A percentile compares a stretch with the other conserved stretches of the same genome.
Conservation (phyloP, 2,797 vertebrate genomes). For the Linurgus olivaceus region DNA sequence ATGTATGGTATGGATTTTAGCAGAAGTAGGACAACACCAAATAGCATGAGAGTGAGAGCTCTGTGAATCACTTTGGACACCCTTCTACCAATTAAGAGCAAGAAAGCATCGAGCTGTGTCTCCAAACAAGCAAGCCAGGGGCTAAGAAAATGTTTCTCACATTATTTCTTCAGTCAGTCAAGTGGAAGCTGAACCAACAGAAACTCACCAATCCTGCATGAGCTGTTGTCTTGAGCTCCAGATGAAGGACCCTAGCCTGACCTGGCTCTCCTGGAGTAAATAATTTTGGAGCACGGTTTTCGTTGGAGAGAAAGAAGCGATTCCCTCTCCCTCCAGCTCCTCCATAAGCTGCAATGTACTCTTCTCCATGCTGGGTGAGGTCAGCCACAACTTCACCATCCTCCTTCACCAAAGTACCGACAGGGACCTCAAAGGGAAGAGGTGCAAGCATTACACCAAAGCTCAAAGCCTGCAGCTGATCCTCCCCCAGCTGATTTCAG, state of each 20-base stretch:
- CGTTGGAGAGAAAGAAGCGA: slow-evolving; percentile 91
- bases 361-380: slow-evolving; percentile 80
- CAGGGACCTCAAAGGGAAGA: slow-evolving; percentile 82
- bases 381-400: slow-evolving; percentile 78
- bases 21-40: background rate
- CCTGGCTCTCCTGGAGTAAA: slow-evolving; percentile 84
- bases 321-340: slow-evolving; percentile 94
- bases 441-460: background rate
- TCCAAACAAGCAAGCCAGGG: background rate
- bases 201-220: slow-evolving; percentile 89
- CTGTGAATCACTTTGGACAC: background rate
- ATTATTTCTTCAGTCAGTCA: background rate
- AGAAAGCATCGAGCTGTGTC: background rate
- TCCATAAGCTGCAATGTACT: slow-evolving; percentile 87
- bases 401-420: slow-evolving; percentile 91
- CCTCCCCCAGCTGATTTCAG: background rate
- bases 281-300: slow-evolving; percentile 84
- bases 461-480: background rate
- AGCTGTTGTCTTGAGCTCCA: slow-evolving; percentile 93
- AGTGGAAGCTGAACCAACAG: background rate
- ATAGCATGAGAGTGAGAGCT: background rate
- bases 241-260: slow-evolving; percentile 83
- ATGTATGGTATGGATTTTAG: background rate
- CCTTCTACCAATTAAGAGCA: background rate
- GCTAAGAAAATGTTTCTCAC: background rate